A percentile compares a stretch with the other conserved stretches of the same genome.
Evolutionary conservation across 2,888 invertebrate species (phyloP).

Genomic region (Thereva nobilitata): DNA sequence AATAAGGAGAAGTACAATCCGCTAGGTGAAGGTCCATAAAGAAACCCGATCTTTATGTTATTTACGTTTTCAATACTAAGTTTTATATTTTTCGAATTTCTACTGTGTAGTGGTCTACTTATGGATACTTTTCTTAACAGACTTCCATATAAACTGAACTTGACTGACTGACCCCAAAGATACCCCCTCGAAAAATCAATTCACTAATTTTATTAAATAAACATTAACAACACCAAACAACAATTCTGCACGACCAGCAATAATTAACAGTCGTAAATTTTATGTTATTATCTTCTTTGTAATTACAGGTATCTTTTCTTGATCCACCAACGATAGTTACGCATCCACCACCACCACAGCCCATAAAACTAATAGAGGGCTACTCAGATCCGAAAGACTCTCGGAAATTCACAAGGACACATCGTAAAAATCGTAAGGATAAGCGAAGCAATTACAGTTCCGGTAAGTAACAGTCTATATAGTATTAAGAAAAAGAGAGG

Average conservation of each 20-base stretch:
- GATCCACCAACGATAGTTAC: slow-evolving; percentile 44
- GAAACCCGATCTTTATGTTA: too few species aligned
- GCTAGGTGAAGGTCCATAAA: too few species aligned
- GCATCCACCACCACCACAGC: slow-evolving; percentile 24
- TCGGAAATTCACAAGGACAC: slow-evolving; percentile 46
- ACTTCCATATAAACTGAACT: too few species aligned
- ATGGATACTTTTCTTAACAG: not conserved
- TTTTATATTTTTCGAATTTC: not conserved
- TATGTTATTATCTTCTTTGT: slow-evolving; percentile 2
- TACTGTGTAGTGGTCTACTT: not conserved
- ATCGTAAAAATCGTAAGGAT: slow-evolving; percentile 38
- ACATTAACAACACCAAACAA: too few species aligned
- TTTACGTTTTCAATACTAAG: not conserved
- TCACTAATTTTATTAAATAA: too few species aligned
- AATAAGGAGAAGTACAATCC: too few species aligned
- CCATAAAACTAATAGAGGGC: slow-evolving; percentile 56
- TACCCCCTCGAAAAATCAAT: too few species aligned
- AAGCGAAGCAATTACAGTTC: slow-evolving; percentile 56
- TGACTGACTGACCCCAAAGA: too few species aligned
- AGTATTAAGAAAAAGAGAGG: too few species aligned
- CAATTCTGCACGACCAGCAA: not conserved
- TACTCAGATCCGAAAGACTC: slow-evolving; percentile 58
- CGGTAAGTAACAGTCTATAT: slow-evolving; percentile 48
- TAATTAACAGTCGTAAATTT: not conserved
- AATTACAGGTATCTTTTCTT: slow-evolving; percentile 46